These are phyloP conservation scores for Aphodius granarius DNA, from an alignment of 2,888 invertebrate genomes.

Conservation along the genomic window DNA sequence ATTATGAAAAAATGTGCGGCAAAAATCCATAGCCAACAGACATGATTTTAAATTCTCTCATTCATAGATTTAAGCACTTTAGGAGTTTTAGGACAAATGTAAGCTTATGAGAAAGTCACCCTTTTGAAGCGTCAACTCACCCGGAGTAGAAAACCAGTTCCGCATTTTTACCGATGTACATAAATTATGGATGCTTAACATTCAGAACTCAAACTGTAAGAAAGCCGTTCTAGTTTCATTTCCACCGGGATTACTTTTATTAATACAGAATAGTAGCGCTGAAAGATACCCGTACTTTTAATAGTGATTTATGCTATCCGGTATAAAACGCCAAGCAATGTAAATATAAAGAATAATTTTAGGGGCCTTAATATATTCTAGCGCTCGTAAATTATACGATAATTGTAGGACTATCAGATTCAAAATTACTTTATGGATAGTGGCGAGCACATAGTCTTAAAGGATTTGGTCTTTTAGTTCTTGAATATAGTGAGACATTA, in stretches of 20 bases:
- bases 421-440: neutral
- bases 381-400: neutral
- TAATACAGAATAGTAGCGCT: neutral
- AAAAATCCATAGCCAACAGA: no score
- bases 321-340: neutral
- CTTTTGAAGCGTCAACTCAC: neutral
- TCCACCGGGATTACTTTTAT: neutral
- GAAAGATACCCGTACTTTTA: neutral
- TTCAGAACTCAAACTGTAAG: neutral
- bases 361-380: neutral
- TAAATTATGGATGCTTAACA: neutral
- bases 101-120: neutral
- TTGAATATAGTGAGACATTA: neutral
- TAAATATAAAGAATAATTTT: neutral
- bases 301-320: neutral
- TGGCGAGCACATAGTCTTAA: neutral
- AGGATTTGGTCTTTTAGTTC: neutral
- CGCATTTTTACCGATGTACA: neutral
- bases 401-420: neutral
- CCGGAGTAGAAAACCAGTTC: neutral
- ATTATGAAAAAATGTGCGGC: no score
- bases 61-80: no score
- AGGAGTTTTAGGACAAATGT: neutral
- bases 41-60: no score
- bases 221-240: neutral